Evolutionary conservation across 2,113 vertebrate genomes (phyloP).

Genomic region (Ptilonorhynchus violaceus): DNA sequence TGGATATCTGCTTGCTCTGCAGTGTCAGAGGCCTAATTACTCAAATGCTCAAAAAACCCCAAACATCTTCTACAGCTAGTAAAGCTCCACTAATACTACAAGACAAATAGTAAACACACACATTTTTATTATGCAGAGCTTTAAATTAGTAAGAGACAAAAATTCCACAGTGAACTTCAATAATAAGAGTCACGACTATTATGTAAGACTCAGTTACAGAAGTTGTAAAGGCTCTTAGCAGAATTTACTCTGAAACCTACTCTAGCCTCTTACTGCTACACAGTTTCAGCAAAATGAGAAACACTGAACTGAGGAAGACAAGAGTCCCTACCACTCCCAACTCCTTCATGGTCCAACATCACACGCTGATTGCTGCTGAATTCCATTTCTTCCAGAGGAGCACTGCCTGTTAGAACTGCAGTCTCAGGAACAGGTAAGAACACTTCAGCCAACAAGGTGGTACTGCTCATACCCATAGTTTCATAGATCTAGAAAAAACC

Average conservation of each 20-base stretch:
- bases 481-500: constrained; percentile 83
- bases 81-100: neutral
- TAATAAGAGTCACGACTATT: neutral
- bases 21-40: neutral
- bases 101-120: neutral
- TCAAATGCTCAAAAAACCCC: neutral
- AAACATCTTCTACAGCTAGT: neutral
- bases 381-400: constrained; percentile 84
- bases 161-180: neutral
- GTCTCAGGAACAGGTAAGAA: constrained; percentile 89
- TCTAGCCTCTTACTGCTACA: neutral
- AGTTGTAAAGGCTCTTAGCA: neutral
- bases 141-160: neutral
- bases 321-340: constrained; percentile 86
- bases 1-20: neutral
- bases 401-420: constrained; percentile 80
- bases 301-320: neutral
- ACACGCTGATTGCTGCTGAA: constrained; percentile 92
- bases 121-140: neutral
- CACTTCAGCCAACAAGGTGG: constrained; percentile 81
- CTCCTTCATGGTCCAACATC: constrained; percentile 89
- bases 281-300: neutral
- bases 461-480: constrained; percentile 72
- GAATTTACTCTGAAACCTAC: neutral
- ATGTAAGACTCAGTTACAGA: neutral